phyloP scores from a whole-genome alignment of 2,113 vertebrate species.

The Paralichthys olivaceus region DNA sequence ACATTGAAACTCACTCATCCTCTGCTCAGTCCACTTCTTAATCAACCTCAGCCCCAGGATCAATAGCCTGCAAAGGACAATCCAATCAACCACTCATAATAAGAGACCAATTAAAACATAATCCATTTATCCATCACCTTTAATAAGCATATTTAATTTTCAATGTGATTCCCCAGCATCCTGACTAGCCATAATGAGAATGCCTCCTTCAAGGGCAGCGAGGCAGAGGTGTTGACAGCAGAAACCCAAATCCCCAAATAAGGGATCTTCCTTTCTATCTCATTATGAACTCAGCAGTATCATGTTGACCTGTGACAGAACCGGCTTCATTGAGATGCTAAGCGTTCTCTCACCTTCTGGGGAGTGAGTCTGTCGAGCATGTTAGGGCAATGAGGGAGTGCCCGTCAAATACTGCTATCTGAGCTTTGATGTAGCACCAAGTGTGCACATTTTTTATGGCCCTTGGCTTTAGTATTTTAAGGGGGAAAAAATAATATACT shows the following conservation, averaged over 20 bases:
- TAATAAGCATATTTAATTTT: slow-evolving; percentile 77
- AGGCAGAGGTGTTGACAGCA: slow-evolving; percentile 39
- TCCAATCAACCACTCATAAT: slow-evolving; percentile 75
- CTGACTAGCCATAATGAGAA: slow-evolving; percentile 63
- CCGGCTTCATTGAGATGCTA: slow-evolving; percentile 72
- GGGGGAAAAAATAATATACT: slow-evolving; percentile 20
- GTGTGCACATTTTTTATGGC: slow-evolving; percentile 44
- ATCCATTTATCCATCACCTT: slow-evolving; percentile 79
- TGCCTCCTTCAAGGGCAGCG: slow-evolving; percentile 64
- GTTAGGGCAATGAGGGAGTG: slow-evolving; percentile 70
- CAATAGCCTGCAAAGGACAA: slow-evolving; percentile 79
- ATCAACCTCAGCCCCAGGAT: slow-evolving; percentile 72
- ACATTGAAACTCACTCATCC: slow-evolving; percentile 50
- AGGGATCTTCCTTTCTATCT: slow-evolving; percentile 57
- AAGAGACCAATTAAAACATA: slow-evolving; percentile 77
- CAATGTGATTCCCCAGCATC: slow-evolving; percentile 60
- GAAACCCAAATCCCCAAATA: slow-evolving; percentile 51
- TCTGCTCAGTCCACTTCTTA: slow-evolving; percentile 62
- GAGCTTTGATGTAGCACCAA: slow-evolving; percentile 60
- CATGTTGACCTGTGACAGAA: slow-evolving; percentile 63
- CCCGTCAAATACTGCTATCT: slow-evolving; percentile 63
- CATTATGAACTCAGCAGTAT: slow-evolving; percentile 66
- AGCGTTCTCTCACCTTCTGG: slow-evolving; percentile 54
- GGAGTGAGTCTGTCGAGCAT: slow-evolving; percentile 60
- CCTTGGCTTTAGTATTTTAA: slow-evolving; percentile 42